Percentiles rank a stretch among this genome's conserved stretches.
Evolutionary conservation across 2,888 invertebrate species (phyloP).

Genomic region (Eilema depressum): DNA sequence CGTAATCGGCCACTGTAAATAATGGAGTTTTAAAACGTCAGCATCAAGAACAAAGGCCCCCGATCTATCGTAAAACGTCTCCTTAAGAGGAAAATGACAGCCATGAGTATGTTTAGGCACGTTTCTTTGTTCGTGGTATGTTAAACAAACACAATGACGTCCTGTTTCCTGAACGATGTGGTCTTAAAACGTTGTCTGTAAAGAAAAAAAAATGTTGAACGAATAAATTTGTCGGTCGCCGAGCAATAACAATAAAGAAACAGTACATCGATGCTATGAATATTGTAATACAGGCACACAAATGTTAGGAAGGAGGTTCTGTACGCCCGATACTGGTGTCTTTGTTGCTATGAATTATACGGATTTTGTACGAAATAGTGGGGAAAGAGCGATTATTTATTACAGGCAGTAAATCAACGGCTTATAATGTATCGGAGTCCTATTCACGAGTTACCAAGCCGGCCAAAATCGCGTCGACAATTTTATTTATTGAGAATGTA

Average conservation of each 20-base stretch:
- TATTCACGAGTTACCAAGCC: conserved; percentile 49
- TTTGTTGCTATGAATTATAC: conserved; percentile 70
- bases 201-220: conserved; percentile 31
- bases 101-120: neutral
- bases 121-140: conserved; percentile 16
- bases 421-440: conserved; percentile 71
- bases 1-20: neutral
- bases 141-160: conserved; percentile 1
- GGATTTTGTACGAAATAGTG: conserved; percentile 67
- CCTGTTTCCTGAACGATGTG: neutral
- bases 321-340: conserved; percentile 53
- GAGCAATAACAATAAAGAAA: conserved; percentile 53
- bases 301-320: conserved; percentile 33
- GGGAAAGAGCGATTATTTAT: conserved; percentile 72
- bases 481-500: conserved; percentile 62
- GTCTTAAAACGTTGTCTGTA: conserved; percentile 43
- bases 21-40: neutral
- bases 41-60: conserved; percentile 35
- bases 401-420: conserved; percentile 69
- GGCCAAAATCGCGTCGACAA: conserved; percentile 43
- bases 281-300: conserved; percentile 47
- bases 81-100: conserved; percentile 1
- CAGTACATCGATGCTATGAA: conserved; percentile 44
- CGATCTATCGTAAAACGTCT: conserved; percentile 23
- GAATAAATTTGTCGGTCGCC: conserved; percentile 41